These are phyloP conservation scores for Dicaeum eximium DNA, from an alignment of 2,113 vertebrate genomes.

Conservation along the genomic window DNA sequence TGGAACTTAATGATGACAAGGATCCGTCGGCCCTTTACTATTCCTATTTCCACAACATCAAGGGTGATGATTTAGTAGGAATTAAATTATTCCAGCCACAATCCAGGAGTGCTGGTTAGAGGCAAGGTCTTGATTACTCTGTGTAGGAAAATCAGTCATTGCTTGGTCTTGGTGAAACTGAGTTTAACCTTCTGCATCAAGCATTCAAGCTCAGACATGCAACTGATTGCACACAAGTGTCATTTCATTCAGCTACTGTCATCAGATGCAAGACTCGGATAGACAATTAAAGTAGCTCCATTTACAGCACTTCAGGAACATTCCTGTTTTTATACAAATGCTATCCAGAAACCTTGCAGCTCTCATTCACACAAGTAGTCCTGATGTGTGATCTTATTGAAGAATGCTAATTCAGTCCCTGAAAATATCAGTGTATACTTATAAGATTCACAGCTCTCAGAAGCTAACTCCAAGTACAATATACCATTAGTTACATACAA, in stretches of 20 bases:
- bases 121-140: background rate
- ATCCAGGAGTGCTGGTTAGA: background rate
- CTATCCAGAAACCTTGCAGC: background rate
- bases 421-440: background rate
- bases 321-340: conserved; percentile 7
- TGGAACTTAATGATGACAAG: background rate
- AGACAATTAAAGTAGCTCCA: background rate
- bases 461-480: background rate
- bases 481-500: background rate
- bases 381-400: conserved; percentile 9
- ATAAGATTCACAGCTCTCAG: background rate
- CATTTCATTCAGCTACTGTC: background rate
- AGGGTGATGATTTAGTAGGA: background rate
- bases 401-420: background rate
- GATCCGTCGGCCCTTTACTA: fast-evolving
- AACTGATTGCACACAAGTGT: background rate
- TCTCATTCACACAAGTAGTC: background rate
- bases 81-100: background rate
- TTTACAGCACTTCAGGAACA: background rate
- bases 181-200: background rate
- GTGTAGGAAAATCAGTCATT: background rate
- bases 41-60: background rate
- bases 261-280: background rate
- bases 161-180: background rate
- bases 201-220: background rate